Conservation (phyloP, 2,888 invertebrate genomes). For the Hypercompe scribonia region DNA sequence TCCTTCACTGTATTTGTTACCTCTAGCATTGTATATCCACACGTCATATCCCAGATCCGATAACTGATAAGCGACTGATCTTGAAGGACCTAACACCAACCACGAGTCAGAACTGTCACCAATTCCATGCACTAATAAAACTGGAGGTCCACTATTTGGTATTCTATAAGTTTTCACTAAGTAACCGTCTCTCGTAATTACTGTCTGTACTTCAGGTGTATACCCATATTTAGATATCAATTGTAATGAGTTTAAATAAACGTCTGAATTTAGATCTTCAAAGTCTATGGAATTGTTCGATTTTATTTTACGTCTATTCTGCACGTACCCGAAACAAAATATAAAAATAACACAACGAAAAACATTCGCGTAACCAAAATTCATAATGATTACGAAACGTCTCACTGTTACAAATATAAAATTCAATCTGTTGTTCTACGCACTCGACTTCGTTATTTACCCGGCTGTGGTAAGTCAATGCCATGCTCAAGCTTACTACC, state of each 20-base stretch:
- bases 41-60: conserved; percentile 73
- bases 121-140: conserved; percentile 75
- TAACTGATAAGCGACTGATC: conserved; percentile 71
- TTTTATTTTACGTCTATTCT: conserved; percentile 45
- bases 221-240: conserved; percentile 71
- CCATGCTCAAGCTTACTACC: conserved; percentile 46
- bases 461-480: conserved; percentile 57
- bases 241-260: conserved; percentile 69
- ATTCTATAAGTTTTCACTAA: conserved; percentile 69
- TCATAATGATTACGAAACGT: conserved; percentile 60
- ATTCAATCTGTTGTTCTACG: conserved; percentile 46
- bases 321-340: conserved; percentile 53
- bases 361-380: conserved; percentile 48
- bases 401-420: conserved; percentile 55
- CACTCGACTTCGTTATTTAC: conserved; percentile 49
- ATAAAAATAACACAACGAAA: conserved; percentile 55
- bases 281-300: conserved; percentile 35
- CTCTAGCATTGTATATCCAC: conserved; percentile 77
- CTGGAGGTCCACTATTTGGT: conserved; percentile 69
- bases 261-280: conserved; percentile 60
- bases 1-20: conserved; percentile 76
- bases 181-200: conserved; percentile 75
- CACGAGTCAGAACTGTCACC: conserved; percentile 79
- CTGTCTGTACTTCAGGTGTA: conserved; percentile 62
- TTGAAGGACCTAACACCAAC: conserved; percentile 71